Evolutionary conservation across 2,797 vertebrate genomes (phyloP).

Genomic region (Acestrorhynchus altus): DNA sequence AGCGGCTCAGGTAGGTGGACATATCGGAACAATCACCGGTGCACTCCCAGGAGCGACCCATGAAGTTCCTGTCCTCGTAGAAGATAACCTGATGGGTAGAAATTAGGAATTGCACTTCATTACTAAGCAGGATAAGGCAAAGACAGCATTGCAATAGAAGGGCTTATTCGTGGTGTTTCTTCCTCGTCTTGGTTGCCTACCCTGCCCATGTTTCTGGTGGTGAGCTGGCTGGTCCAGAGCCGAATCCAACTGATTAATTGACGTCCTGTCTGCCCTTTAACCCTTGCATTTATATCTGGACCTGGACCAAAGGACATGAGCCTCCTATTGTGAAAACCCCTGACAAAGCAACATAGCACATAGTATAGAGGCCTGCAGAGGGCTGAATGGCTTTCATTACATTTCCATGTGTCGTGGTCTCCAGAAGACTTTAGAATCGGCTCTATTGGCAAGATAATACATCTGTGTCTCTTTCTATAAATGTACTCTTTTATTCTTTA

Average conservation of each 20-base stretch:
- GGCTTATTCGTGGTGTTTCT: not conserved
- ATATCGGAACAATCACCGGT: constrained; percentile 47
- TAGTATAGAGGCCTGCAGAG: constrained; percentile 55
- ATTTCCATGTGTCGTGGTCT: constrained; percentile 13
- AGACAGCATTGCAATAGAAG: not conserved
- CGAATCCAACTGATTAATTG: constrained; percentile 58
- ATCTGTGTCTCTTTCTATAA: not conserved
- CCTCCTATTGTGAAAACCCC: constrained; percentile 66
- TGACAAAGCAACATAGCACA: constrained; percentile 57
- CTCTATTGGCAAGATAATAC: constrained; percentile 16
- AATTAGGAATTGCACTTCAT: not conserved
- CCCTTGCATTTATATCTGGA: constrained; percentile 76
- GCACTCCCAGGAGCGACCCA: constrained; percentile 54
- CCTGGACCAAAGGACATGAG: constrained; percentile 63
- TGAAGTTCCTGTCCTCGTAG: constrained; percentile 68
- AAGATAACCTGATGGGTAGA: constrained; percentile 31
- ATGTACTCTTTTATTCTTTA: constrained; percentile 1
- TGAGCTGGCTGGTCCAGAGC: constrained; percentile 15
- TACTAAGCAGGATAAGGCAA: not conserved
- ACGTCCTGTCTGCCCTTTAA: constrained; percentile 62
- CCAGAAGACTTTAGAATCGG: constrained; percentile 33
- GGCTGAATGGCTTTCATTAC: constrained; percentile 25
- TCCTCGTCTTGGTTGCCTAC: not conserved
- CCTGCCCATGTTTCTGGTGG: constrained; percentile 40
- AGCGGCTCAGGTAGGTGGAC: constrained; percentile 52